Evolutionary conservation across 1,140 invertebrate species (phyloP).

Genomic region (Drosophila melanica): DNA sequence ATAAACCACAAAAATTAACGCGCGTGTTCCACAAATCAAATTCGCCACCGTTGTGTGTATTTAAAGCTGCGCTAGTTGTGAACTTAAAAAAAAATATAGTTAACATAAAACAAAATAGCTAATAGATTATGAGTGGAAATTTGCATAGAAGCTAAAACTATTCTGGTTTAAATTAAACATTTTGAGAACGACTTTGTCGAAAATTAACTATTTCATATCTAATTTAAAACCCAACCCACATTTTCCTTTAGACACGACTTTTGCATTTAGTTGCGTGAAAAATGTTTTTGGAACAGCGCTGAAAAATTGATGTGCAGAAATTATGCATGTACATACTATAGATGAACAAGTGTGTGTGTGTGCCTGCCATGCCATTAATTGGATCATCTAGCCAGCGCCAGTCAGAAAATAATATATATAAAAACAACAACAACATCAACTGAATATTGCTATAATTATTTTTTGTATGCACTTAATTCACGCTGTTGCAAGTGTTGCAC

Average conservation of each 20-base stretch:
- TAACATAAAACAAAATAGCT: not conserved
- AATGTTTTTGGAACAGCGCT: not conserved
- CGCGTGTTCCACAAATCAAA: conserved; percentile 28
- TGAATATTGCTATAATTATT: not conserved
- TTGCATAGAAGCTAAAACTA: not conserved
- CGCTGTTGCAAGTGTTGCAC: conserved; percentile 7
- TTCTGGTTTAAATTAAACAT: too few relatives aligned
- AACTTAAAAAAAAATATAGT: not conserved
- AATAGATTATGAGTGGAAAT: not conserved
- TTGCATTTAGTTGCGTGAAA: too few relatives aligned
- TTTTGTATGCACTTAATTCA: conserved; percentile 33
- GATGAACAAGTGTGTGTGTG: conserved; percentile 20
- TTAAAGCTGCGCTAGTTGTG: not conserved
- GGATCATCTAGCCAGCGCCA: conserved; percentile 64
- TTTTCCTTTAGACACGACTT: too few relatives aligned
- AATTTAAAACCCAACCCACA: not conserved
- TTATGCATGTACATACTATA: conserved; percentile 5
- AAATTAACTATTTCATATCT: not conserved
- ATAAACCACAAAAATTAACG: conserved; percentile 65
- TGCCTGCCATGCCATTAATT: conserved; percentile 67
- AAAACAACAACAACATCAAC: conserved; percentile 22
- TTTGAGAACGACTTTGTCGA: too few relatives aligned
- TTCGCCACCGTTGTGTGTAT: conserved; percentile 2
- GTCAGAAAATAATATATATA: conserved; percentile 57
- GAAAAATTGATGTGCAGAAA: not conserved